These are phyloP conservation scores for Anthophora plumipes DNA, from an alignment of 2,888 invertebrate species.

Conservation along the genomic window DNA sequence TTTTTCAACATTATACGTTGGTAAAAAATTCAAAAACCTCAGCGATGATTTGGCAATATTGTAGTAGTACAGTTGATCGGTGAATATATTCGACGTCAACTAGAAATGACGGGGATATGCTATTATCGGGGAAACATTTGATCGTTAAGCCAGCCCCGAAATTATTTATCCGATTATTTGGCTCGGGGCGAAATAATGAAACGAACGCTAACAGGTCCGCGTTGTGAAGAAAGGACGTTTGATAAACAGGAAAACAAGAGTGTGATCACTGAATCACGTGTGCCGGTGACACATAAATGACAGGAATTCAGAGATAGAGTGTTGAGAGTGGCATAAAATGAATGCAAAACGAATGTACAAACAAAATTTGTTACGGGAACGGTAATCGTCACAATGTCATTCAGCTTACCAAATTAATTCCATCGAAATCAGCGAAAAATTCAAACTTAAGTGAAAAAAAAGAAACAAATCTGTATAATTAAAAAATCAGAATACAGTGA, in stretches of 20 bases:
- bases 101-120: background rate
- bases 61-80: background rate
- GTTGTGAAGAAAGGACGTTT: slow-evolving; percentile 4
- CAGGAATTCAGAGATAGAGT: background rate
- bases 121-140: background rate
- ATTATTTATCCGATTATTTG: slow-evolving; percentile 34
- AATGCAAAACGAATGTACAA: background rate
- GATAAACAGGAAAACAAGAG: slow-evolving; percentile 16
- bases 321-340: background rate
- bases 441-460: no score
- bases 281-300: slow-evolving; percentile 4
- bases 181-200: slow-evolving; percentile 4
- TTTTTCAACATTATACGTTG: no score
- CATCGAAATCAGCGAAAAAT: background rate
- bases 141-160: background rate
- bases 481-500: no score
- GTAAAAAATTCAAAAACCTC: no score
- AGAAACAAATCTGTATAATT: background rate
- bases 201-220: background rate
- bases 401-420: background rate
- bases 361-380: background rate
- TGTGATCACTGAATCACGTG: background rate
- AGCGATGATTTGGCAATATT: no score
- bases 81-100: background rate
- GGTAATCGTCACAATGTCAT: background rate